These are phyloP conservation scores for Oenanthe melanoleuca DNA, from an alignment of 2,113 vertebrate genomes.

Conservation along the genomic window DNA sequence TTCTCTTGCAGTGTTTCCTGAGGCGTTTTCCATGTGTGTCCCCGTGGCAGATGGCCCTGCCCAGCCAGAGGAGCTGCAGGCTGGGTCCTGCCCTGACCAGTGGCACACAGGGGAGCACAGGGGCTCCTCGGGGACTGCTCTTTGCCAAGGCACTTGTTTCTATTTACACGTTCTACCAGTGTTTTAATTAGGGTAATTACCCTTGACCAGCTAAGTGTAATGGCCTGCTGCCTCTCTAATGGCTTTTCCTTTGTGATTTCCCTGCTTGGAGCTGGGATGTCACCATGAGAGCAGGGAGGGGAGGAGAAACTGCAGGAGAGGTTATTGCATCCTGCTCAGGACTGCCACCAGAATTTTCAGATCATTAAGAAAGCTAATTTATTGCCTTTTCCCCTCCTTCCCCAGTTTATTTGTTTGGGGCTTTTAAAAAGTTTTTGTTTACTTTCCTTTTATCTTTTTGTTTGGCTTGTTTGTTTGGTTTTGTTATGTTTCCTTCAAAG, in stretches of 20 bases:
- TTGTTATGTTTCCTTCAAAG: neutral
- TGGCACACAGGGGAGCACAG: neutral
- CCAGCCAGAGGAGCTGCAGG: neutral
- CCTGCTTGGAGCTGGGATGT: neutral
- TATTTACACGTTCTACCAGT: neutral
- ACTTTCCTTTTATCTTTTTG: neutral
- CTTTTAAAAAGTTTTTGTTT: neutral
- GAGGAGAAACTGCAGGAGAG: neutral
- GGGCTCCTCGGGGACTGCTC: neutral
- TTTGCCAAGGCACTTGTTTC: neutral
- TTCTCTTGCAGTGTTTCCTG: neutral
- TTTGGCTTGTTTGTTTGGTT: no score
- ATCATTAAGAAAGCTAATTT: neutral
- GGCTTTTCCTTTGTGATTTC: neutral
- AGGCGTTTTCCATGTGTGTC: neutral
- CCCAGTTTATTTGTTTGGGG: neutral
- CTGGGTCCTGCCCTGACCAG: neutral
- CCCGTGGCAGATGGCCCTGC: neutral
- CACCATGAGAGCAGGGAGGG: neutral
- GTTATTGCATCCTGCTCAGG: neutral
- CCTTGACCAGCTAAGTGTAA: neutral
- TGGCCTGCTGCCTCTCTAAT: neutral
- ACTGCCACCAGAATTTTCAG: neutral
- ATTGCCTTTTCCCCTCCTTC: neutral
- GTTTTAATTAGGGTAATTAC: conserved; percentile 30